A percentile compares a stretch with the other conserved stretches of the same genome.
Evolutionary conservation across 2,797 vertebrate species (phyloP).

Genomic region (Coranthus polyacanthus): DNA sequence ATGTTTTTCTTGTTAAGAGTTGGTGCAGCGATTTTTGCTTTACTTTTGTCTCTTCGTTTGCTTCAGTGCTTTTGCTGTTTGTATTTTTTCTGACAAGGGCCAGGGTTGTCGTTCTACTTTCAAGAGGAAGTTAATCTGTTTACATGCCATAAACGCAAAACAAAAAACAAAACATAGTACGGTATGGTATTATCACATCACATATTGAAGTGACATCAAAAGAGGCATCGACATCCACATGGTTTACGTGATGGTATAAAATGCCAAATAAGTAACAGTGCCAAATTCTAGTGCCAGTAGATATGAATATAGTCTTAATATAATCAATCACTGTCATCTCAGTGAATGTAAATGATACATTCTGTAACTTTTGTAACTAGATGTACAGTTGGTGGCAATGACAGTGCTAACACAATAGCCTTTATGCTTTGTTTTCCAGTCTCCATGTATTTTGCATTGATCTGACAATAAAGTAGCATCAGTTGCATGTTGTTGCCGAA

Average conservation of each 20-base stretch:
- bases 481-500: slow-evolving; percentile 82
- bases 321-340: slow-evolving; percentile 85
- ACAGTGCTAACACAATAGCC: slow-evolving; percentile 80
- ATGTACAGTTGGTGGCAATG: slow-evolving; percentile 86
- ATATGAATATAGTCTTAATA: slow-evolving; percentile 84
- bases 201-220: slow-evolving; percentile 74
- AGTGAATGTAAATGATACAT: slow-evolving; percentile 87
- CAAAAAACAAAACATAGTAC: slow-evolving; percentile 50
- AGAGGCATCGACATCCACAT: slow-evolving; percentile 74
- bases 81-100: slow-evolving; percentile 77
- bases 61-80: slow-evolving; percentile 82
- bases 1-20: slow-evolving; percentile 89
- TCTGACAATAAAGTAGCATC: slow-evolving; percentile 80
- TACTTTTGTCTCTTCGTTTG: slow-evolving; percentile 71
- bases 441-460: slow-evolving; percentile 78
- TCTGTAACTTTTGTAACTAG: slow-evolving; percentile 87
- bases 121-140: slow-evolving; percentile 71
- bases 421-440: slow-evolving; percentile 74
- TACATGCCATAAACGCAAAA: slow-evolving; percentile 78
- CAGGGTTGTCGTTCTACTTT: slow-evolving; percentile 76
- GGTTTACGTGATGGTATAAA: slow-evolving; percentile 69
- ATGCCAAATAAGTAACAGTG: slow-evolving; percentile 87
- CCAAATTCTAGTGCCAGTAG: slow-evolving; percentile 85
- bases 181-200: slow-evolving; percentile 73
- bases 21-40: slow-evolving; percentile 66